These are phyloP conservation scores for Amiota minor DNA, from an alignment of 2,888 invertebrate species.

Conservation along the genomic window DNA sequence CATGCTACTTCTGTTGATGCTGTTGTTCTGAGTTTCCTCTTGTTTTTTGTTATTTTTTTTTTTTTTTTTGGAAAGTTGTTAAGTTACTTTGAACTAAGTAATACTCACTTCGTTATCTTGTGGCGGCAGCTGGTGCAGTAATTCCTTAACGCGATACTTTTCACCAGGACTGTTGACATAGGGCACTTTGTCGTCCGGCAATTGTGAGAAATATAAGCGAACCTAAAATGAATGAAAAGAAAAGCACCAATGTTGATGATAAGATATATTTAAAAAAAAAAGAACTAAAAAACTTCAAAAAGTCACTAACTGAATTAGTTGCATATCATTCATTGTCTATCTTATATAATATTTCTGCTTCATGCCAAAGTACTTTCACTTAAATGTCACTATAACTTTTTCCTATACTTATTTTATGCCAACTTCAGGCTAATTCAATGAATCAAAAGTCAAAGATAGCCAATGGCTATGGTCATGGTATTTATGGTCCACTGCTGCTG, in stretches of 20 bases:
- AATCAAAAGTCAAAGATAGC: slow-evolving; percentile 20
- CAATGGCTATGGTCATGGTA: neutral
- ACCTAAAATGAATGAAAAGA: slow-evolving; percentile 79
- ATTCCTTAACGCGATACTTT: slow-evolving; percentile 92
- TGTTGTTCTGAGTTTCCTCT: neutral
- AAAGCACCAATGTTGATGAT: neutral
- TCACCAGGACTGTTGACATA: slow-evolving; percentile 97
- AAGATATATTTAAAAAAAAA: neutral
- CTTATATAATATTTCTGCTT: slow-evolving; percentile 1
- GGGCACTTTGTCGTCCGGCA: slow-evolving; percentile 97
- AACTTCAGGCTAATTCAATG: neutral
- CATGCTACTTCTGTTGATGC: slow-evolving; percentile 7
- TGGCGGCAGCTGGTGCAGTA: slow-evolving; percentile 95
- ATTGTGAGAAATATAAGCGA: slow-evolving; percentile 94
- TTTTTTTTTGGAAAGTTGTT: neutral
- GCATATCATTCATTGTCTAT: neutral
- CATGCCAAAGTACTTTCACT: slow-evolving; percentile 12
- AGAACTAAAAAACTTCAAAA: neutral
- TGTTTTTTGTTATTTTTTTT: neutral
- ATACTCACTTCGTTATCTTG: slow-evolving; percentile 90
- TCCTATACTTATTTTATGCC: too few species aligned
- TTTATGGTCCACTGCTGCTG: neutral
- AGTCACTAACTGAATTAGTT: neutral
- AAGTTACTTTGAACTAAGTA: slow-evolving; percentile 31
- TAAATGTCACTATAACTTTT: neutral